Evolutionary conservation across 2,797 vertebrate genomes (phyloP).

Genomic region (Acropternis orthonyx): DNA sequence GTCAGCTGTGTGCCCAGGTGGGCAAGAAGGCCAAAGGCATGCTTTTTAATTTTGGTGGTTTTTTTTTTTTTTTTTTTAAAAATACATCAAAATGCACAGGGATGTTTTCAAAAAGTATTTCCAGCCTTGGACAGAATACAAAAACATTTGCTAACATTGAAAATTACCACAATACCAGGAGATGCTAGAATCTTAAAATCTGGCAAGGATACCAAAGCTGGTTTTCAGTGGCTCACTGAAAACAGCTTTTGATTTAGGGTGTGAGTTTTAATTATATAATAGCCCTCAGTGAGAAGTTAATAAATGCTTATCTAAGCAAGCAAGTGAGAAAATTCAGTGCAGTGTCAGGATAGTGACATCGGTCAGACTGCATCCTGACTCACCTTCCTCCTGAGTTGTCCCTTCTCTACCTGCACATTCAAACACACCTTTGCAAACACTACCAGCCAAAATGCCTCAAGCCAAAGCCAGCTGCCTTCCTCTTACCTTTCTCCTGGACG

Average conservation of each 20-base stretch:
- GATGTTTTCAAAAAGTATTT: neutral
- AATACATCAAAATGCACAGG: neutral
- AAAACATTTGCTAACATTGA: neutral
- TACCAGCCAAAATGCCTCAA: neutral
- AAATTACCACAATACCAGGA: neutral
- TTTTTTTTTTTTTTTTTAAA: neutral
- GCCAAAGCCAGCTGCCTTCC: neutral
- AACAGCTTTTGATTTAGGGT: neutral
- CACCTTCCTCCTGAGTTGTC: neutral
- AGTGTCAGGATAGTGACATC: neutral
- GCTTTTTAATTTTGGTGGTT: neutral
- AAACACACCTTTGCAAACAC: neutral
- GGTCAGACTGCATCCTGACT: neutral
- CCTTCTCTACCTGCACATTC: neutral
- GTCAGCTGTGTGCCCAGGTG: neutral
- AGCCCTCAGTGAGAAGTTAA: neutral
- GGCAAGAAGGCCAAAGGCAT: neutral
- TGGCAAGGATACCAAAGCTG: neutral
- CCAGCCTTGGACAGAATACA: neutral
- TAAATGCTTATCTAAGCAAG: neutral
- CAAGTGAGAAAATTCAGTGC: neutral
- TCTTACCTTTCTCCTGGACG: neutral
- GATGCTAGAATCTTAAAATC: neutral
- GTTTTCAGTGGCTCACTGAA: neutral
- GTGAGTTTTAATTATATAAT: neutral